Conservation (phyloP, 2,888 invertebrate species). For the Epinotia nisella region DNA sequence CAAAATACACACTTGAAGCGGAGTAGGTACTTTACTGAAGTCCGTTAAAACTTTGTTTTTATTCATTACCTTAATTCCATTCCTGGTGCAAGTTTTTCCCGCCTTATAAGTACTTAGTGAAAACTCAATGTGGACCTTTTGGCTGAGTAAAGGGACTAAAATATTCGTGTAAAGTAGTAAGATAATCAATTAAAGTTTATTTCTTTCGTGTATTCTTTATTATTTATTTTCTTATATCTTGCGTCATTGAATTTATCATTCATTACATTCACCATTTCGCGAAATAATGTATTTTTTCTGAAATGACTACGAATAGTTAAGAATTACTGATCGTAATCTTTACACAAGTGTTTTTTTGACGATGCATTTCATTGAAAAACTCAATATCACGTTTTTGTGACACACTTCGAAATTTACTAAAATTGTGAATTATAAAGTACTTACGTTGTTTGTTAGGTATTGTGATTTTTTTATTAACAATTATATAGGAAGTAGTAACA, state of each 20-base stretch:
- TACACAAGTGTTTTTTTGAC: background rate
- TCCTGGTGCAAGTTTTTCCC: no score
- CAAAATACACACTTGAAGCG: no score
- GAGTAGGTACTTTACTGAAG: no score
- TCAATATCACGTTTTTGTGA: background rate
- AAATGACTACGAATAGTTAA: background rate
- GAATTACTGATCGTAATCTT: background rate
- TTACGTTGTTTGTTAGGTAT: background rate
- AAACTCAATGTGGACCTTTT: no score
- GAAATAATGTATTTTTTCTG: constrained; percentile 5
- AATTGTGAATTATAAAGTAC: no score
- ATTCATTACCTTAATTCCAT: no score
- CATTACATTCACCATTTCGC: background rate
- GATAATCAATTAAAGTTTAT: background rate
- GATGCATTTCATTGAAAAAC: constrained; percentile 3
- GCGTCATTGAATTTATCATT: constrained; percentile 1
- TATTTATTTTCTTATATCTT: background rate
- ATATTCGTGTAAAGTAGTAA: no score
- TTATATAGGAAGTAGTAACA: constrained; percentile 11
- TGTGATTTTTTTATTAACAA: background rate
- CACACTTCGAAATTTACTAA: no score
- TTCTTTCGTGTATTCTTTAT: background rate
- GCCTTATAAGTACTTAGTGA: no score
- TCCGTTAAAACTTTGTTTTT: no score
- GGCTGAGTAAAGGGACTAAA: no score